Evolutionary conservation across 2,113 vertebrate genomes (phyloP).

Genomic region (Echinops telfairi): DNA sequence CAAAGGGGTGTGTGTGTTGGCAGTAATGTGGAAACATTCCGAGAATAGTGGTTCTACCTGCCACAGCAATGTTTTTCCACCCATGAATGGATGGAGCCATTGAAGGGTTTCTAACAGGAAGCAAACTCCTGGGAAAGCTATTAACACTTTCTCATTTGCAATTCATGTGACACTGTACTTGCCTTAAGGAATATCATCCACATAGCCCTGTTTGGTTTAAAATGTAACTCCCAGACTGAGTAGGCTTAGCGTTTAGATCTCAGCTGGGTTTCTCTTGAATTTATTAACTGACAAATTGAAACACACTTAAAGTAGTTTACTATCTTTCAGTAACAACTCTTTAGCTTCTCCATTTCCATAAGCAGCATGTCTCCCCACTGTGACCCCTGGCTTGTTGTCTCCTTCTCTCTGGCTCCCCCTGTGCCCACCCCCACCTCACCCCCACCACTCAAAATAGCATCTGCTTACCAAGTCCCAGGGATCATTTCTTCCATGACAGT

Average conservation of each 20-base stretch:
- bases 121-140: slow-evolving; percentile 74
- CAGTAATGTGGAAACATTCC: not conserved
- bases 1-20: not conserved
- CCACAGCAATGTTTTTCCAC: slow-evolving; percentile 51
- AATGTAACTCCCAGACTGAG: slow-evolving; percentile 66
- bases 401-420: not conserved
- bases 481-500: accelerated
- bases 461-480: not conserved
- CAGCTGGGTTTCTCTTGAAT: slow-evolving; percentile 73
- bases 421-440: not conserved
- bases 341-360: slow-evolving; percentile 24
- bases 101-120: slow-evolving; percentile 73
- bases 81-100: slow-evolving; percentile 59
- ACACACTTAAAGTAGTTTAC: slow-evolving; percentile 55
- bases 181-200: slow-evolving; percentile 45
- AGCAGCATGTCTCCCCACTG: not conserved
- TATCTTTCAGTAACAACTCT: slow-evolving; percentile 42
- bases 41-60: not conserved
- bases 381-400: not conserved
- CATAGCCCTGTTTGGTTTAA: slow-evolving; percentile 73
- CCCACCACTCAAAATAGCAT: not conserved
- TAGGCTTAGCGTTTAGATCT: slow-evolving; percentile 55
- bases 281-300: slow-evolving; percentile 77
- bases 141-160: slow-evolving; percentile 72
- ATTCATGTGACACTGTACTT: slow-evolving; percentile 69